Evolutionary conservation across 2,797 vertebrate genomes (phyloP).

Genomic region (Tokudaia muenninki): DNA sequence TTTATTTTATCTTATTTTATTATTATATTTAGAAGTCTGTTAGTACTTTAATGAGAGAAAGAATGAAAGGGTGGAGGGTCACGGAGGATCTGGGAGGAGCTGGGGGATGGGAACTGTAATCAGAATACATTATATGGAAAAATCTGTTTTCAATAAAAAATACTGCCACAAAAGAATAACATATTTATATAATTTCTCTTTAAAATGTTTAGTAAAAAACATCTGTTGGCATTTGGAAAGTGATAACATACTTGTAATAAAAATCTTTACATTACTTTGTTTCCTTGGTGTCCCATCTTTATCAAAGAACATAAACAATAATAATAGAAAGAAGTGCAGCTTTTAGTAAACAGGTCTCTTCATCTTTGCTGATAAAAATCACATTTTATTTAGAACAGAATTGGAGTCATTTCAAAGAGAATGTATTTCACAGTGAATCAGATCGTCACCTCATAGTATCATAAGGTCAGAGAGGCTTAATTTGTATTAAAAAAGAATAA

Average conservation of each 20-base stretch:
- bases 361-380: slow-evolving; percentile 77
- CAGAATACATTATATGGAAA: background rate
- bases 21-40: background rate
- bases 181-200: slow-evolving; percentile 4
- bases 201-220: slow-evolving; percentile 10
- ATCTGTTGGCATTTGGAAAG: background rate
- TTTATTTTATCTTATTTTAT: background rate
- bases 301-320: slow-evolving; percentile 27
- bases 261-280: slow-evolving; percentile 8
- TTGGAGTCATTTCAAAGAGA: slow-evolving; percentile 54
- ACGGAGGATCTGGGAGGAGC: background rate
- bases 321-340: slow-evolving; percentile 41
- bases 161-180: background rate
- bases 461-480: slow-evolving; percentile 34
- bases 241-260: background rate
- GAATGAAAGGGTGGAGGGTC: background rate
- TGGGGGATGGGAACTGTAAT: background rate
- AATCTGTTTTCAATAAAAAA: background rate
- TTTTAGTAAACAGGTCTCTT: slow-evolving; percentile 67
- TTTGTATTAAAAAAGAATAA: slow-evolving; percentile 67
- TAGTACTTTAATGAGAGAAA: background rate
- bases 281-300: background rate
- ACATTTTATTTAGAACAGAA: slow-evolving; percentile 51
- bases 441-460: slow-evolving; percentile 7
- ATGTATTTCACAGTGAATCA: slow-evolving; percentile 36